These are phyloP conservation scores for Cichlasoma orientale DNA, from an alignment of 2,797 vertebrate genomes.

Conservation along the genomic window DNA sequence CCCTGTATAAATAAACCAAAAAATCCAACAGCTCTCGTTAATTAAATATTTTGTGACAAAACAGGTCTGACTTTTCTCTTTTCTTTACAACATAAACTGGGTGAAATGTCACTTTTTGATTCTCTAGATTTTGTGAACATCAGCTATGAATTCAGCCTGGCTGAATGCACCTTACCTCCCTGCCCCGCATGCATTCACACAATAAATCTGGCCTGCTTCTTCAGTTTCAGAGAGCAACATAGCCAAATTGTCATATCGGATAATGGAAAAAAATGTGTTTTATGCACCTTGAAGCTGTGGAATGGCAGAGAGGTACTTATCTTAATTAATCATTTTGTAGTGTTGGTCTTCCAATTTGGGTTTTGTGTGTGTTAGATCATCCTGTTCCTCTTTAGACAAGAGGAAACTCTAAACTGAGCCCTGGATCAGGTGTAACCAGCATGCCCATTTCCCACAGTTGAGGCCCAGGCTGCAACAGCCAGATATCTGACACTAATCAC, in stretches of 20 bases:
- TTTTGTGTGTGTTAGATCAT: constrained; percentile 58
- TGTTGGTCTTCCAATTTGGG: constrained; percentile 49
- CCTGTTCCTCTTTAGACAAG: constrained; percentile 61
- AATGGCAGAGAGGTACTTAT: constrained; percentile 51
- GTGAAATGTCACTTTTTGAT: background rate
- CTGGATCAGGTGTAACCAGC: constrained; percentile 77
- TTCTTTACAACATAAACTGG: background rate
- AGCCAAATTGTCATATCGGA: constrained; percentile 32
- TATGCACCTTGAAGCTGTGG: constrained; percentile 21
- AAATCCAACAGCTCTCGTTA: background rate
- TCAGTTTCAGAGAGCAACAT: constrained; percentile 4
- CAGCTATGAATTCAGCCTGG: constrained; percentile 12
- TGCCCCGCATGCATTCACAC: constrained; percentile 1
- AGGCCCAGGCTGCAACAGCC: constrained; percentile 63
- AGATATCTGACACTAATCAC: constrained; percentile 86
- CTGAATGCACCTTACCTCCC: constrained; percentile 28
- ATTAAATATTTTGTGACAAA: background rate
- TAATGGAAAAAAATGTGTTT: constrained; percentile 45
- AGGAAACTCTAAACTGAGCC: constrained; percentile 78
- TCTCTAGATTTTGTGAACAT: background rate
- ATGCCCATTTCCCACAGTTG: constrained; percentile 81
- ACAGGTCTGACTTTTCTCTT: background rate
- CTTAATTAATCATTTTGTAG: constrained; percentile 65
- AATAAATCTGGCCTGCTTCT: constrained; percentile 20
- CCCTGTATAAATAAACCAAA: background rate